Evolutionary conservation across 2,113 vertebrate genomes (phyloP), one percentile per base, ranked within the genome.

Genomic region (Aix galericulata): DNA sequence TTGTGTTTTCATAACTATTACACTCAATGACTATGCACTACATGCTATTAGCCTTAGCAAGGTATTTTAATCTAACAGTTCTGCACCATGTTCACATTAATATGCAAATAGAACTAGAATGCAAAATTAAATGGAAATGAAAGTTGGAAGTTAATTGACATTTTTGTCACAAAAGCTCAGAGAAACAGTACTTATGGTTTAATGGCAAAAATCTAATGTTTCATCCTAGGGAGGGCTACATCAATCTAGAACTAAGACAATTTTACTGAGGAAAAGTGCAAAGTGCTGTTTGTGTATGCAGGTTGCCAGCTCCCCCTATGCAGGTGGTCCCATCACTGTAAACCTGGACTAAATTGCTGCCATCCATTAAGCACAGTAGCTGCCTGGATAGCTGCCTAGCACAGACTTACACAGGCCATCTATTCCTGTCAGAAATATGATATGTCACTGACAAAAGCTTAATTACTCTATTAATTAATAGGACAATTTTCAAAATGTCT

Each of bases 391-490:
- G 83, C 96, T 98, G 98, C 98, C 98, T 98, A 97, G 98, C 97
- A 95, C 76, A 97, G 96, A 95, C 98, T 97, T 98, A 97, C 97
- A 98, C 93, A 98, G 98, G 97, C 98, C 97, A 99, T 99, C 98
- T 98, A 99, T 99, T 99, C 97, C 98, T 98, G 99, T 99, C 99
- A 99, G 97, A 98, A 98, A 97, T 98, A 98, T 98, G 98, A 98
- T 99, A 98, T 98, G 98, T 99, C 98, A 99, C 98, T 99, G 99
- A 99, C 99, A 99, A 99, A 99, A 98, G 98, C 98, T 99, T 99
- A 99, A 99, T 99, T 99, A 99, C 98, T 98, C 98, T 98, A 99
- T 99, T 99, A 99, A 99, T 99, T 99, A 99, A 99, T 99, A 98
- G 98, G 98, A 99, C 96, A 98, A 98, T 99, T 99, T 98, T 99